These are phyloP conservation scores for Odontocerum albicorne DNA, from an alignment of 2,888 invertebrate species.

Conservation along the genomic window DNA sequence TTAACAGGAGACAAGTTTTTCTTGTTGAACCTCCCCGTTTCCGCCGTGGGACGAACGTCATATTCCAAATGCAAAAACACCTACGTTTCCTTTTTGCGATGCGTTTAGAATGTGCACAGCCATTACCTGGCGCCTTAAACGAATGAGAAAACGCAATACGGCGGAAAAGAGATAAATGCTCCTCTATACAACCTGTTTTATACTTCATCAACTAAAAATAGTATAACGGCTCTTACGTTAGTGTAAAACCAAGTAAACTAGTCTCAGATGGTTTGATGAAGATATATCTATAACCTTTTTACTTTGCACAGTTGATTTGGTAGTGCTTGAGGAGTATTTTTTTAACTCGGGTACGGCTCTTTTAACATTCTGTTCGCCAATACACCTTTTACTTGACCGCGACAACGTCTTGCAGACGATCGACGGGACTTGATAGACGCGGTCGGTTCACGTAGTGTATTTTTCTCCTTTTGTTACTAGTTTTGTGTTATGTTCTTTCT, in stretches of 20 bases:
- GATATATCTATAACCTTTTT: too few relatives aligned
- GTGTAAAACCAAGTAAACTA: too few relatives aligned
- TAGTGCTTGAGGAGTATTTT: too few relatives aligned
- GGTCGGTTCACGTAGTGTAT: slow-evolving; percentile 22
- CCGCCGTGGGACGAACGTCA: slow-evolving; percentile 10
- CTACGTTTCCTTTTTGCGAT: slow-evolving; percentile 14
- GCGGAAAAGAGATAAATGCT: slow-evolving; percentile 1
- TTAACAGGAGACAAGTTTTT: slow-evolving; percentile 20
- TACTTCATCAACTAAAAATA: too few relatives aligned
- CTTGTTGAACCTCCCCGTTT: slow-evolving; percentile 7
- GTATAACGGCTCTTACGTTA: too few relatives aligned
- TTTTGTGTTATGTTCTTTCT: too few relatives aligned
- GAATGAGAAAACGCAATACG: slow-evolving; percentile 16
- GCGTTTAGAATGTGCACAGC: slow-evolving; percentile 26
- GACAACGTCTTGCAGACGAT: slow-evolving; percentile 32
- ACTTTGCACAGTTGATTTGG: too few relatives aligned
- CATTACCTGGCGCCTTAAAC: slow-evolving; percentile 12
- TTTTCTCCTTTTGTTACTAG: not conserved
- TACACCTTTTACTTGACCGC: slow-evolving; percentile 29
- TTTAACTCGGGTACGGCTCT: too few relatives aligned
- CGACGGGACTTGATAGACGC: slow-evolving; percentile 26
- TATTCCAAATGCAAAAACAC: slow-evolving; percentile 21
- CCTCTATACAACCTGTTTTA: slow-evolving; percentile 8
- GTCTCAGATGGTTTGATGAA: too few relatives aligned
- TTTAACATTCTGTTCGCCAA: slow-evolving; percentile 17